Conservation (phyloP, 2,888 invertebrate genomes). For the Ennomos quercinarius region DNA sequence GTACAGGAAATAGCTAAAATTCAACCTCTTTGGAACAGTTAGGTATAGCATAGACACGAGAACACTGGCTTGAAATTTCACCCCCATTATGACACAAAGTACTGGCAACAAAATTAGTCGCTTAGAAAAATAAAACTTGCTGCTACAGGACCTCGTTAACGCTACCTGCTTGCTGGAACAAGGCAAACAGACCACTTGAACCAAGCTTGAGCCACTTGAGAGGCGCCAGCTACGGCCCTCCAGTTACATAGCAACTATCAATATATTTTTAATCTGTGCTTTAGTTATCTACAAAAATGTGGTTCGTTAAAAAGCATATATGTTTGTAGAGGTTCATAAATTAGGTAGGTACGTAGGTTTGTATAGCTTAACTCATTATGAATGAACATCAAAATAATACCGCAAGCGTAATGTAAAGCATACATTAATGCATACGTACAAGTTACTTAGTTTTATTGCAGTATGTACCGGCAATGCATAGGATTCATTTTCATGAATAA, state of each 20-base stretch:
- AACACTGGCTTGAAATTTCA: too few species aligned
- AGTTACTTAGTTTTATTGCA: constrained; percentile 40
- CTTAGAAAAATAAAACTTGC: constrained; percentile 10
- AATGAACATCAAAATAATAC: too few species aligned
- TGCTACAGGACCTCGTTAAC: constrained; percentile 2
- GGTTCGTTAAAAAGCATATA: not conserved
- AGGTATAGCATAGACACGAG: too few species aligned
- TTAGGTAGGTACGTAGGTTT: too few species aligned
- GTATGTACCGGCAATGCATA: constrained; percentile 61
- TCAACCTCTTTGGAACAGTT: too few species aligned
- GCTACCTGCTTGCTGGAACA: constrained; percentile 8
- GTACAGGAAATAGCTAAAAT: too few species aligned
- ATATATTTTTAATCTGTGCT: too few species aligned
- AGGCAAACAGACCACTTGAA: constrained; percentile 35
- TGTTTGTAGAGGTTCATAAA: not conserved
- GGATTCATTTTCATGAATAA: constrained; percentile 70
- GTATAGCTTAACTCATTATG: too few species aligned
- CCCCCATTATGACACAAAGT: too few species aligned
- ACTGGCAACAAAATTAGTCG: not conserved
- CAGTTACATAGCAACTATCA: not conserved
- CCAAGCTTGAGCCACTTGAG: constrained; percentile 12
- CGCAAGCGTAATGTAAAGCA: too few species aligned
- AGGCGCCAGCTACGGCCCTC: constrained; percentile 19
- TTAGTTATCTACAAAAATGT: constrained; percentile 30
- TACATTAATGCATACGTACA: constrained; percentile 9